These are phyloP conservation scores for Rhinoderma darwinii DNA, from an alignment of 2,113 vertebrate species.

Conservation along the genomic window DNA sequence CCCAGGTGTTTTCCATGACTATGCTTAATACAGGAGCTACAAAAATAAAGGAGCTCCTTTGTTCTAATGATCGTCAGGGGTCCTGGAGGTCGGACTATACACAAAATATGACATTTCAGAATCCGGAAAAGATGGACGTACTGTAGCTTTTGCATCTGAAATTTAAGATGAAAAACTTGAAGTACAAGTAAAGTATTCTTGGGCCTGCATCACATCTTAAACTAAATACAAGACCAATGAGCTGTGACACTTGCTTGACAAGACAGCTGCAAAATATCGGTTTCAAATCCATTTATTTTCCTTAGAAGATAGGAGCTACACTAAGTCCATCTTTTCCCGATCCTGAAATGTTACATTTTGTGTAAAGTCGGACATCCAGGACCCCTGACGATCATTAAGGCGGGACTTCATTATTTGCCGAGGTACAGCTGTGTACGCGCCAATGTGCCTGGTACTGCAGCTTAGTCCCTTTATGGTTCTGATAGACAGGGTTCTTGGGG, in stretches of 20 bases:
- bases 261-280: not conserved
- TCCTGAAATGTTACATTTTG: conserved; percentile 46
- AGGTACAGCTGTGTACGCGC: no score
- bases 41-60: no score
- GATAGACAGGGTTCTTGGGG: no score
- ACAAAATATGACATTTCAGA: conserved; percentile 46
- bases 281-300: not conserved
- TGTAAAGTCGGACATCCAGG: not conserved
- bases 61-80: no score
- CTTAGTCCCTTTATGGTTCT: no score
- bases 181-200: conserved; percentile 13
- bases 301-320: no score
- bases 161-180: no score
- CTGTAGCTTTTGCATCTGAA: conserved; percentile 2
- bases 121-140: conserved; percentile 24
- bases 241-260: not conserved
- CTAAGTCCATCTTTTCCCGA: conserved; percentile 15
- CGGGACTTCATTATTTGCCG: no score
- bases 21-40: no score
- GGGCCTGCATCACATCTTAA: not conserved
- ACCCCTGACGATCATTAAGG: no score
- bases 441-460: no score
- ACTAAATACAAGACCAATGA: conserved; percentile 13
- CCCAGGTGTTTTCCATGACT: no score
- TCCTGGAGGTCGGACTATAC: conserved; percentile 14